phyloP scores from a whole-genome alignment of 2,888 invertebrate genomes.

The Heteropelma amictum region DNA sequence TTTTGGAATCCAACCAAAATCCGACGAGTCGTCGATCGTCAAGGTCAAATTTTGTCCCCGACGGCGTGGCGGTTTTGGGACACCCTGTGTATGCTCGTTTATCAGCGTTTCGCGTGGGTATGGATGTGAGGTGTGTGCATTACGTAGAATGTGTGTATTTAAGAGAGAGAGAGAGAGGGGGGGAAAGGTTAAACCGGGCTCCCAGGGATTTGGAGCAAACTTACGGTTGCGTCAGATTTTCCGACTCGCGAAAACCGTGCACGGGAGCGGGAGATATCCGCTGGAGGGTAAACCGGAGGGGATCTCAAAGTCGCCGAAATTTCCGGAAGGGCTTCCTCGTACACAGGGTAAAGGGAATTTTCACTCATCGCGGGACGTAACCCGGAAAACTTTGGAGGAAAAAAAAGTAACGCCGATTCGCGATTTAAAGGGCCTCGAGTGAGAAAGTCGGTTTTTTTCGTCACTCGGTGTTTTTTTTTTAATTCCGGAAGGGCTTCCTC shows the following conservation, averaged over 20 bases:
- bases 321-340: conserved; percentile 37
- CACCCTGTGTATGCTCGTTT: neutral
- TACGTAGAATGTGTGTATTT: conserved; percentile 1
- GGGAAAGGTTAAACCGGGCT: conserved; percentile 49
- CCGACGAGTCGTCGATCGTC: too few species aligned
- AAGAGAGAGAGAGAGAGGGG: conserved; percentile 7
- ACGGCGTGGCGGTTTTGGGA: neutral
- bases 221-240: conserved; percentile 62
- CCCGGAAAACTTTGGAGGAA: neutral
- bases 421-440: conserved; percentile 20
- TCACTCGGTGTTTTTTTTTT: too few species aligned
- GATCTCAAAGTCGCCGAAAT: conserved; percentile 43
- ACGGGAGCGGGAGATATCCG: neutral
- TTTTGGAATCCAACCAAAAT: too few species aligned
- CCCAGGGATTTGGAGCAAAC: conserved; percentile 61
- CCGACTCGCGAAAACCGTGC: conserved; percentile 51
- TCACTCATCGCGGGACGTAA: too few species aligned
- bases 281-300: conserved; percentile 33
- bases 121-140: neutral
- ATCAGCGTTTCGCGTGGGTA: too few species aligned
- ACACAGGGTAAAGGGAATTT: conserved; percentile 52
- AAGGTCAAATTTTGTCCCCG: too few species aligned
- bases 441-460: too few species aligned
- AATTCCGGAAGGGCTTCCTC: conserved; percentile 37
- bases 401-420: neutral